These are phyloP conservation scores for Palythoa grandiflora DNA, from an alignment of 92 coral and sea anemone genomes.

Conservation along the genomic window DNA sequence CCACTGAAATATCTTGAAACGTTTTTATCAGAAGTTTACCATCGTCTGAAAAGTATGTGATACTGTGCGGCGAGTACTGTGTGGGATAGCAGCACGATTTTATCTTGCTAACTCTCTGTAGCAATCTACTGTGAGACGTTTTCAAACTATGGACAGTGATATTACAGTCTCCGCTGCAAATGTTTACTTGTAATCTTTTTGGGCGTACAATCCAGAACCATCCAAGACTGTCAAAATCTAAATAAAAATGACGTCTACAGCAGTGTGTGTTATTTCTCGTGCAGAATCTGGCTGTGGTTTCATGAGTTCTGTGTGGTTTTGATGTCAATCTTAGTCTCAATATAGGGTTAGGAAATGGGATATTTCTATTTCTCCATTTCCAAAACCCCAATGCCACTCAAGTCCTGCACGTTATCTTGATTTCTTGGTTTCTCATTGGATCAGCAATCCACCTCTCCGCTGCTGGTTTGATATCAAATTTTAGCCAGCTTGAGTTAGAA, in stretches of 20 bases:
- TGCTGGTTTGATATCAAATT: no score
- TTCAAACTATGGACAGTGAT: neutral
- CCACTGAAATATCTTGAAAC: slow-evolving; percentile 21
- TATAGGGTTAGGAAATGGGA: no score
- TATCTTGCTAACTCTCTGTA: neutral
- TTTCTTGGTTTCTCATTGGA: no score
- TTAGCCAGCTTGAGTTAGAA: no score
- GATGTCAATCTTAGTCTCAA: no score
- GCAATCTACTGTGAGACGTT: neutral
- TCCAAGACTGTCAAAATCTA: slow-evolving; percentile 7
- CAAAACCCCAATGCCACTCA: no score
- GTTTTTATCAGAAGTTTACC: slow-evolving; percentile 2
- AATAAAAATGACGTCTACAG: slow-evolving; percentile 1
- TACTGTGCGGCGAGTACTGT: neutral
- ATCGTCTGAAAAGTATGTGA: neutral
- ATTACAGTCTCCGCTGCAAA: slow-evolving; percentile 18
- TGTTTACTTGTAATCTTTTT: neutral
- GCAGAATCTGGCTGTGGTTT: no score
- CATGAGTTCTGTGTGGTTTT: no score
- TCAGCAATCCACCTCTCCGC: no score
- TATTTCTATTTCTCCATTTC: no score
- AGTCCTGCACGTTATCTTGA: no score
- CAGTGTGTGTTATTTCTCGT: neutral
- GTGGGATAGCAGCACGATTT: slow-evolving; percentile 25
- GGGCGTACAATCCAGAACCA: slow-evolving; percentile 33